Evolutionary conservation across 92 coral and sea anemone genomes (phyloP), one percentile per base, ranked within the genome.

Genomic region (Bergia puertoricense): DNA sequence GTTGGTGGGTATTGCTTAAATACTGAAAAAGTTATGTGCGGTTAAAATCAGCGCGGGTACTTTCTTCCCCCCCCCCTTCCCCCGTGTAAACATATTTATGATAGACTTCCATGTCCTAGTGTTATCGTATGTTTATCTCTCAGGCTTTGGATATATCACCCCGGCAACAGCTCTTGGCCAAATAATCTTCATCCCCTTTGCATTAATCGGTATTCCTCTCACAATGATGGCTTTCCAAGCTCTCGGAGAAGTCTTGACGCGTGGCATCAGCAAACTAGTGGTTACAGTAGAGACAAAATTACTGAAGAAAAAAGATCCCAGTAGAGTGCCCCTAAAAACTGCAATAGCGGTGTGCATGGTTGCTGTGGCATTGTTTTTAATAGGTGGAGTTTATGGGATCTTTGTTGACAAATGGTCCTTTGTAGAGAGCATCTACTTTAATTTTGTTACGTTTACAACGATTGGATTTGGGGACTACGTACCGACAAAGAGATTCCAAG

Each of bases 401-500:
- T 79, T n/a, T 50, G 66, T 79, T 48, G 82, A 79, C 66, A 1
- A 50, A 23, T 79, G 65, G 82, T 48, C 82, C 82, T 79, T 79
- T 40, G 9, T n/a, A 9, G 82, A 79, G 42, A 45, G 82, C 20
- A 9, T 79, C 62, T 79, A 79, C 66, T 79, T 79, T 66, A 79
- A 20, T 11, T 79, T 79, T 79, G 82, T 79, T 46, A 18, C 66
- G 3, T 79, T 79, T 51, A 50, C 82, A 45, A 79, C 82, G 8
- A 79, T 79, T 9, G 82, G 82, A 8, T 79, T 79, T 50, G 82
- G 82, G 67, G 82, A 79, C 66, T 79, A 79, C 48, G 82, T 79
- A 13, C 82, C 66, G 1, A 0, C 65, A 79, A 79, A 79, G 40
- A 79, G 65, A 46, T 44, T 20, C 36, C 30, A 6, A 20, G 59